Base-by-base conservation (phyloP, 2,113 vertebrate genomes). In the Pelmatolapia mariae region DNA sequence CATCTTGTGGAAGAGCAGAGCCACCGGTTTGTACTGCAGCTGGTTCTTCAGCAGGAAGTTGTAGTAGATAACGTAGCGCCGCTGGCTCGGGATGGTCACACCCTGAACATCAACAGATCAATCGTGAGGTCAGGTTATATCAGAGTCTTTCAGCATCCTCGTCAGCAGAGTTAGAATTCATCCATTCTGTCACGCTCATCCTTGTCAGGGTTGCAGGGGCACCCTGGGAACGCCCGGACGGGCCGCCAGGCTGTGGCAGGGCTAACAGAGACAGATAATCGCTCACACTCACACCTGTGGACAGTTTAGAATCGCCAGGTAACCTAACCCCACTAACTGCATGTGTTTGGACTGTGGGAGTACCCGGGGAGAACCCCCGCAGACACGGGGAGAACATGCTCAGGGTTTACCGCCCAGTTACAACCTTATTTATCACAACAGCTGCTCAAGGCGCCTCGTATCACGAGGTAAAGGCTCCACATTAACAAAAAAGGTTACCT, bases 1-100 rank as follows among this genome's bases (percentile, higher is more conserved):
- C 97, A 99, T 99, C 96, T 98, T 99, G 96, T 99, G 98, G 96
- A 99, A 98, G 84, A 99, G 97, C 96, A 99, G 96, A 81, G 98
- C 98, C 93, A 98, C 98, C 56, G 98, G 98, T 96, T 97, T 98
- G 96, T 99, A 99, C 89, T 98, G 98, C 95, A 99, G 96, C 93
- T 97, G 97, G 94, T 99, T 98, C 96, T 97, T 98, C 95, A 99
- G 96, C 96, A 99, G 97, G 97, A 98, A 98, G 96, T 98, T 99
- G 96, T 99, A 99, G 96, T 99, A 99, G 95, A 97, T 97, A 36
- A 99, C 98, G 54, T 99, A 99, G 83, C 98, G 97, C 84, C 98
- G 97, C 97, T 99, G 98, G 90, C 98, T 99, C 93, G 98, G 98
- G 96, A 99, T 99, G 83, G 98, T 99, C 86, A 99, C 98, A 88